Conservation (phyloP, 2,888 invertebrate species). For the Epinotia ramella region DNA sequence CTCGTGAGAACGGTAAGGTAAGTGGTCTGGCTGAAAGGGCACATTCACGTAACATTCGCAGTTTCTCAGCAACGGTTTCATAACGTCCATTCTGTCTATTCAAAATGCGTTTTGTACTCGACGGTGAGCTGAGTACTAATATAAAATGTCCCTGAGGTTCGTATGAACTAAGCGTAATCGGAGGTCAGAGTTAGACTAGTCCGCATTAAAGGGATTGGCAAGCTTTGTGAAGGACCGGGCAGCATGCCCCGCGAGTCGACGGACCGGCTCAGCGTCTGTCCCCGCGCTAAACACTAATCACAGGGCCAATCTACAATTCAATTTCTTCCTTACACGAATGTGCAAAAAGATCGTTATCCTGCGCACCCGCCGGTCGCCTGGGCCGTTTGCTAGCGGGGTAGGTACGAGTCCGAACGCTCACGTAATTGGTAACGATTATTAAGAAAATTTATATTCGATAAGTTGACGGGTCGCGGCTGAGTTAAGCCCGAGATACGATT, state of each 20-base stretch:
- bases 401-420: slow-evolving; percentile 74
- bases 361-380: slow-evolving; percentile 60
- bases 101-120: neutral
- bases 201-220: neutral
- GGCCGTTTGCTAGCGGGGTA: slow-evolving; percentile 65
- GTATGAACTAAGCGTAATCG: neutral
- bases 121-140: neutral
- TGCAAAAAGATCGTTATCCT: slow-evolving; percentile 75
- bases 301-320: slow-evolving; percentile 64
- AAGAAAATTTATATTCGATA: slow-evolving; percentile 79
- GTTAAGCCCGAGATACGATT: slow-evolving; percentile 64
- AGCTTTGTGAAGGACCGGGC: neutral
- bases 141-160: neutral
- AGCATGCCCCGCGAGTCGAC: slow-evolving; percentile 61
- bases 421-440: slow-evolving; percentile 81
- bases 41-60: slow-evolving; percentile 52
- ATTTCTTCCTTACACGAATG: slow-evolving; percentile 69
- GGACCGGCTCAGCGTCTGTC: slow-evolving; percentile 62
- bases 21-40: slow-evolving; percentile 38
- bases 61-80: slow-evolving; percentile 72
- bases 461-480: slow-evolving; percentile 73
- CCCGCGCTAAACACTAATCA: slow-evolving; percentile 62
- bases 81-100: slow-evolving; percentile 61
- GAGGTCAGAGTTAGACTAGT: neutral
- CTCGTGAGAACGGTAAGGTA: slow-evolving; percentile 25